Base-by-base conservation (phyloP, 2,797 vertebrate species). In the Pangasius krempfi region DNA sequence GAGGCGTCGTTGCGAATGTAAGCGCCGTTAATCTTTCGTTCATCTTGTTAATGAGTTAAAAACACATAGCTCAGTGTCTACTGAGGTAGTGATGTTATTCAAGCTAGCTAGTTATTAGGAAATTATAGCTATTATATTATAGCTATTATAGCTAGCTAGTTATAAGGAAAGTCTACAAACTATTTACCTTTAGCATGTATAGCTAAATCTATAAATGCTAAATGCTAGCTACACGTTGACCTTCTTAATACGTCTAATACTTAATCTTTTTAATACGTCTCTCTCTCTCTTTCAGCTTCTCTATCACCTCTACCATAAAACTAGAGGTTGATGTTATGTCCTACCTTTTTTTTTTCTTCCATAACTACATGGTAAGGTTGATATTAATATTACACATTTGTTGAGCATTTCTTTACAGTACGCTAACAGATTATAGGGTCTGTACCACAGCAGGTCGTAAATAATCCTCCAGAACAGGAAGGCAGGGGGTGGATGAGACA, bases 371-470 rank as follows among this genome's bases (percentile, higher is more conserved):
- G 12, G 13, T 54, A 47, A 62, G 12, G 33, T 5, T 50, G 50
- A 60, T 72, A 85, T 84, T 40, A 72, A 85, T 85, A 85, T 56
- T 68, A 12, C 52, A 85, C n/a, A 40, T 56, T 73, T 56, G 18
- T 40, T 27, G 6, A 54, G 16, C 30, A 56, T 56, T 70, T 72
- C 50, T 85, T 27, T 37, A 72, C 68, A 85, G 84, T 37, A 37
- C 56, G 30, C 66, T 37, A 85, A 85, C 66, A 54, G 50, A 54
- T 85, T 56, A 40, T 20, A 27, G 68, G 30, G 66, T 84, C 44
- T 52, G 83, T 22, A 30, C 70, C 9, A 85, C 10, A 13, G 66
- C 22, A 16, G 50, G 52, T 56, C 12, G 20, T 85, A 85, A 85
- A 85, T 72, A 72, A 85, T 16, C 52, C 7, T 1, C 2, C 66